These are phyloP conservation scores for Paraescarpia echinospica DNA, from an alignment of 1,140 invertebrate species.

Conservation along the genomic window DNA sequence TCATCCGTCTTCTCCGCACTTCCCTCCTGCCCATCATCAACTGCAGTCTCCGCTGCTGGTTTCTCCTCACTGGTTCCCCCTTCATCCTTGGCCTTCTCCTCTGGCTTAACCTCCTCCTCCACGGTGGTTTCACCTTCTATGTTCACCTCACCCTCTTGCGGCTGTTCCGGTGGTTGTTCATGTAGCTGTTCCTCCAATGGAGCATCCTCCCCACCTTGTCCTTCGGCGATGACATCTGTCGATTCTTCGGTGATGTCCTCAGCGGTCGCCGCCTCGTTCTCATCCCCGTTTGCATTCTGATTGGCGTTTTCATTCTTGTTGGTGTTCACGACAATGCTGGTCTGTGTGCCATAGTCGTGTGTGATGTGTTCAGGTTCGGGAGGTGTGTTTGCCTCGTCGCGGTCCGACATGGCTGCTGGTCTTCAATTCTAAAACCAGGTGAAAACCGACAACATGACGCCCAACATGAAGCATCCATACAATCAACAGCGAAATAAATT, in stretches of 20 bases:
- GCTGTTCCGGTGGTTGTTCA: no score
- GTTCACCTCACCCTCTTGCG: conserved; percentile 24
- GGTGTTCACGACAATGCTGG: conserved; percentile 22
- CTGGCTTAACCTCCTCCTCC: conserved; percentile 19
- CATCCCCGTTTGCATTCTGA: not conserved
- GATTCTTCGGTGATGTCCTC: conserved; percentile 18
- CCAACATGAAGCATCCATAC: not conserved
- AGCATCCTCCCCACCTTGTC: conserved; percentile 21
- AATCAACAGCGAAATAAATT: not conserved
- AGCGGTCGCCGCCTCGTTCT: conserved; percentile 4
- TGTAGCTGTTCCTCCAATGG: conserved; percentile 28
- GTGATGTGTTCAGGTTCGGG: conserved; percentile 22
- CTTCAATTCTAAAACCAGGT: not conserved
- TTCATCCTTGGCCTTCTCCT: conserved; percentile 9
- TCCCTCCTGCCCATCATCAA: conserved; percentile 31
- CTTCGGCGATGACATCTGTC: conserved; percentile 17
- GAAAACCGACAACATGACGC: not conserved
- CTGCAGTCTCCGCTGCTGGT: conserved; percentile 10
- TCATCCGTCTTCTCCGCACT: conserved; percentile 26
- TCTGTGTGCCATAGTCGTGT: conserved; percentile 15
- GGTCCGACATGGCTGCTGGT: not conserved
- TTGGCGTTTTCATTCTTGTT: conserved; percentile 16
- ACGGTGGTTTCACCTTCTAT: conserved; percentile 14
- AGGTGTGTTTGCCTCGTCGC: conserved; percentile 15
- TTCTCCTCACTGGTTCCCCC: conserved; percentile 9